Conservation (phyloP, 2,797 vertebrate genomes). For the Coregonus suidteri region DNA sequence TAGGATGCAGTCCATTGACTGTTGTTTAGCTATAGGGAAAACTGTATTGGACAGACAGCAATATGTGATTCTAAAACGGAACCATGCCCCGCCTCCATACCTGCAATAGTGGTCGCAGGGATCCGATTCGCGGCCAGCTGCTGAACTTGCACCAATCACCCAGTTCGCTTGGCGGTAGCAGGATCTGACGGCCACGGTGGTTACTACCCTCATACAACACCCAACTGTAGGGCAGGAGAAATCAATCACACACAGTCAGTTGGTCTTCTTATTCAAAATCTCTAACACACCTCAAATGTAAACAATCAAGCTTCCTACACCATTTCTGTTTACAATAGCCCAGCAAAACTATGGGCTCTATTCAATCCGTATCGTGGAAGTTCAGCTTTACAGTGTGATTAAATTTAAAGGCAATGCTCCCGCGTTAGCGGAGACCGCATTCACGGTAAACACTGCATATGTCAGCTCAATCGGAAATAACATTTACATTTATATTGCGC, state of each 20-base stretch:
- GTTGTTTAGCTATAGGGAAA: neutral
- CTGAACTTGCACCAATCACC: constrained; percentile 79
- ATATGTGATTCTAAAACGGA: neutral
- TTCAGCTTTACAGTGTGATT: no score
- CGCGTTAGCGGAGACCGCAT: no score
- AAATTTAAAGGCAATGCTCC: no score
- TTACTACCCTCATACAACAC: constrained; percentile 86
- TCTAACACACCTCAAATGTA: neutral
- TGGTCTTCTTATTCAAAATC: neutral
- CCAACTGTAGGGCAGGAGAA: constrained; percentile 77
- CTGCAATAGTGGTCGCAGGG: constrained; percentile 89
- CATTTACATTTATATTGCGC: no score
- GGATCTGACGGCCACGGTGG: constrained; percentile 87
- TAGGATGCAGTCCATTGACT: neutral
- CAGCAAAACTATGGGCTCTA: neutral
- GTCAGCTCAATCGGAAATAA: no score
- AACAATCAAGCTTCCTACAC: neutral
- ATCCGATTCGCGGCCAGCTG: constrained; percentile 83
- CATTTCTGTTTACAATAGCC: neutral
- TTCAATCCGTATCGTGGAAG: no score
- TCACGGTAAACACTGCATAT: no score
- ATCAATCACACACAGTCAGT: neutral
- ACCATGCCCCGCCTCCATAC: constrained; percentile 60
- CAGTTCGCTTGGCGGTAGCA: constrained; percentile 81
- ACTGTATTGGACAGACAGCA: neutral